Evolutionary conservation across 2,888 invertebrate genomes (phyloP).

Genomic region (Tanypteryx hageni): DNA sequence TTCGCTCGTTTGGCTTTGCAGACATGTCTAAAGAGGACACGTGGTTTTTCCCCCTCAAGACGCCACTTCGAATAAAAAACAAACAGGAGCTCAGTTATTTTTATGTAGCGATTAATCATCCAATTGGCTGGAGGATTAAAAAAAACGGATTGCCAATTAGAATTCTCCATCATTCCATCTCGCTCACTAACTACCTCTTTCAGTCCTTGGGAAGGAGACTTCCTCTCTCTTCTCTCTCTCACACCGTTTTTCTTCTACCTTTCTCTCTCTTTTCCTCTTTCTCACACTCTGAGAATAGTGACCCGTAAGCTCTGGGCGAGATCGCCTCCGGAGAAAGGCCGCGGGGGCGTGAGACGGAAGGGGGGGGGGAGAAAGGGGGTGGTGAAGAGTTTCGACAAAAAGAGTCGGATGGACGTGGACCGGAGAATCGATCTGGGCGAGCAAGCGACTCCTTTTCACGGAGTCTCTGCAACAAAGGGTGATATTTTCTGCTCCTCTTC

Average conservation of each 20-base stretch:
- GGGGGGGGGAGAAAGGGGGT: not conserved
- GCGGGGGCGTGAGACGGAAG: not conserved
- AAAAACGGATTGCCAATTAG: constrained; percentile 32
- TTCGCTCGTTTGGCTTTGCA: no score
- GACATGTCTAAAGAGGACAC: no score
- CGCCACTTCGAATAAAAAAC: not conserved
- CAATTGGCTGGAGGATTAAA: not conserved
- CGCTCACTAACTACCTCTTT: not conserved
- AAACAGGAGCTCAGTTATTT: not conserved
- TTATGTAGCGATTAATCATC: constrained; percentile 5
- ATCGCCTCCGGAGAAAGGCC: not conserved
- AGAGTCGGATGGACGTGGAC: not conserved
- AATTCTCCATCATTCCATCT: constrained; percentile 39
- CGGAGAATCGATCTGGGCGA: not conserved
- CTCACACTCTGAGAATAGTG: not conserved
- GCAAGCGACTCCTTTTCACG: constrained; percentile 32
- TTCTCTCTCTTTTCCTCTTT: not conserved
- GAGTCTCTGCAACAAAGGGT: not conserved
- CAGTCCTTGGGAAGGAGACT: constrained; percentile 7
- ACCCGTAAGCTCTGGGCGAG: not conserved
- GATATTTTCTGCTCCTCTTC: not conserved
- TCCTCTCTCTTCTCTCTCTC: not conserved
- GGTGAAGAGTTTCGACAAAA: not conserved
- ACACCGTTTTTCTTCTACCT: not conserved
- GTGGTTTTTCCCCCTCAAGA: no score